A percentile compares a stretch with the other conserved stretches of the same genome.
phyloP scores from a whole-genome alignment of 2,797 vertebrate species.

The Falco naumanni region DNA sequence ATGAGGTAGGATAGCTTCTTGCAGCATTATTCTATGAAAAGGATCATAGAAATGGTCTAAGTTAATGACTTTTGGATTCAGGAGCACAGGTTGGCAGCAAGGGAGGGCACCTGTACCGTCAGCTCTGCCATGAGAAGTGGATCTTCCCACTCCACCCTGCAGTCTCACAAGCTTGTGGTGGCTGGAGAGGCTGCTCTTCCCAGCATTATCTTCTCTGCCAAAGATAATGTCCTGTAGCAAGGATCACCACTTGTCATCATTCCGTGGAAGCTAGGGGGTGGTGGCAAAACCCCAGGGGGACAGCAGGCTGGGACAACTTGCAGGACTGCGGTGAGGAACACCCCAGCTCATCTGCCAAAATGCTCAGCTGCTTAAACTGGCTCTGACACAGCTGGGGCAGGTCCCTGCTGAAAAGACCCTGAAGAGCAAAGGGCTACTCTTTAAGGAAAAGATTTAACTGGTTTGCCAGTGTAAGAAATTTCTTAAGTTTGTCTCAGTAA shows the following conservation, averaged over 20 bases:
- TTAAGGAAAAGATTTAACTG: neutral
- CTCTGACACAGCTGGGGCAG: neutral
- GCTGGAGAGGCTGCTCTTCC: neutral
- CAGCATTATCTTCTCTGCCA: neutral
- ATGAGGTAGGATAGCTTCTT: neutral
- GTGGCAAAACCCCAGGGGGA: too few relatives aligned
- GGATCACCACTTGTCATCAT: neutral
- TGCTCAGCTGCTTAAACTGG: neutral
- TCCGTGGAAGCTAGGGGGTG: fast-evolving
- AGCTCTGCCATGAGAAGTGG: neutral
- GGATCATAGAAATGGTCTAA: fast-evolving
- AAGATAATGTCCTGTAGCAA: neutral
- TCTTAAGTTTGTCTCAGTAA: neutral
- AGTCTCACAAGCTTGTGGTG: neutral
- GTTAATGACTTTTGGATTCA: neutral
- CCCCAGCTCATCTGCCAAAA: neutral
- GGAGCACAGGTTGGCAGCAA: neutral
- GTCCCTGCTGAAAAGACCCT: neutral
- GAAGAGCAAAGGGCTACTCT: neutral
- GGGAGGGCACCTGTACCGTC: neutral
- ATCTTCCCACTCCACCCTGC: neutral
- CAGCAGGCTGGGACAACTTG: neutral
- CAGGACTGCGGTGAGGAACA: neutral
- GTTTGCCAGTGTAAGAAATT: neutral
- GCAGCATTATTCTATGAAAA: neutral